Percentiles rank a stretch among this genome's conserved stretches.
phyloP scores from a whole-genome alignment of 2,888 invertebrate genomes.

The Rhopalosiphum nymphaeae region DNA sequence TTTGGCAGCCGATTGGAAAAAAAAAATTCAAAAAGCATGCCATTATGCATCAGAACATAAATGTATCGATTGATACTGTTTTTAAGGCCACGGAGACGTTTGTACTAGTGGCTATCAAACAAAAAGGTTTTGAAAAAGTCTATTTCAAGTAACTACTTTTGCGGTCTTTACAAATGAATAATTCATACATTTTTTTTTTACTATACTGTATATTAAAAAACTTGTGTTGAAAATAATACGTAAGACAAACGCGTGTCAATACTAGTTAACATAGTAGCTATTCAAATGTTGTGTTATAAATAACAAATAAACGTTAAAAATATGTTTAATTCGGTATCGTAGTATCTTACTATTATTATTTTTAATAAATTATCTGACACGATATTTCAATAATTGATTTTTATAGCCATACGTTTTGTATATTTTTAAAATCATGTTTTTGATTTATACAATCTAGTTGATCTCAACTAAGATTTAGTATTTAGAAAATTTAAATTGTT shows the following conservation, averaged over 20 bases:
- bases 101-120: constrained; percentile 41
- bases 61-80: constrained; percentile 34
- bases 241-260: not conserved
- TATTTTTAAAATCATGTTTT: not conserved
- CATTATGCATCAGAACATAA: constrained; percentile 7
- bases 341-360: not conserved
- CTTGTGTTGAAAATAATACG: not conserved
- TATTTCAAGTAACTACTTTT: constrained; percentile 2
- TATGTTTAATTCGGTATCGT: not conserved
- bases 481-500: not conserved
- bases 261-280: not conserved
- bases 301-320: not conserved
- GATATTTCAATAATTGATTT: not conserved
- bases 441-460: not conserved
- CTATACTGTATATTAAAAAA: not conserved
- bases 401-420: not conserved
- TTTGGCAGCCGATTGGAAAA: not conserved
- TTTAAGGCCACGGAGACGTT: constrained; percentile 14
- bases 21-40: not conserved
- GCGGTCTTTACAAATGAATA: not conserved
- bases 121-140: constrained; percentile 39
- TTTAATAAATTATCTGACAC: not conserved
- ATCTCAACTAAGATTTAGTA: not conserved
- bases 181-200: constrained; percentile 13
- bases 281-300: not conserved